Percentiles rank a stretch among this genome's conserved stretches.
Evolutionary conservation across 1,140 invertebrate species (phyloP).

Genomic region (Zaprionus capensis): DNA sequence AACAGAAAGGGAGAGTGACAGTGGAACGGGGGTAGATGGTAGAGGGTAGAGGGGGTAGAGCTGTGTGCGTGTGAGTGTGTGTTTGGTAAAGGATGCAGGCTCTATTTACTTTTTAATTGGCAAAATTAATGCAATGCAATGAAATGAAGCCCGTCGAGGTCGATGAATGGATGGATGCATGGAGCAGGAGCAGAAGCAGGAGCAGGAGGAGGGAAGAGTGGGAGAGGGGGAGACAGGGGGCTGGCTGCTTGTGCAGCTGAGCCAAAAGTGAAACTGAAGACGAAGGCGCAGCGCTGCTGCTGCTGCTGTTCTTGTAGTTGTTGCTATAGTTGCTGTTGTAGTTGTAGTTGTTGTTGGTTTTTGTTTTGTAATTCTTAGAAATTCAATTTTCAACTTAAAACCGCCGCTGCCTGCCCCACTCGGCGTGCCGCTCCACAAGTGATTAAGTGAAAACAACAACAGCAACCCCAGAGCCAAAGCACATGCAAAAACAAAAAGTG

Average conservation of each 20-base stretch:
- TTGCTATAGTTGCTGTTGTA: conserved; percentile 9
- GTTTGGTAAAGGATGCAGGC: conserved; percentile 70
- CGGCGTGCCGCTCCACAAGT: conserved; percentile 62
- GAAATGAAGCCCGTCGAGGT: conserved; percentile 68
- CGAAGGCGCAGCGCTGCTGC: conserved; percentile 34
- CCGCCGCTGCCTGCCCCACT: conserved; percentile 35
- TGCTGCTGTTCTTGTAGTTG: conserved; percentile 33
- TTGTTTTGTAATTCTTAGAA: conserved; percentile 76
- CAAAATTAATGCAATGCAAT: conserved; percentile 83
- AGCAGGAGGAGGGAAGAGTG: not conserved
- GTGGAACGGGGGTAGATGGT: not conserved
- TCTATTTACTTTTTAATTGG: conserved; percentile 83
- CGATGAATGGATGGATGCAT: conserved; percentile 15
- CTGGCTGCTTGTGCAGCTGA: not conserved
- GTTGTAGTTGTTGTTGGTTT: conserved; percentile 31
- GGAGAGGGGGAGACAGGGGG: not conserved
- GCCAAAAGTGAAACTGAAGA: conserved; percentile 33
- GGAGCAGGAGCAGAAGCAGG: not conserved
- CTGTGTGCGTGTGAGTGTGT: not conserved
- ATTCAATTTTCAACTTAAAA: conserved; percentile 82
- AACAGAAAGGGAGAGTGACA: not conserved
- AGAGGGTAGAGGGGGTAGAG: not conserved
- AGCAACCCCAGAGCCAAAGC: conserved; percentile 31
- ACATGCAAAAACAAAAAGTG: conserved; percentile 65
- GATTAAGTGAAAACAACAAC: conserved; percentile 75